phyloP scores from a whole-genome alignment of 2,888 invertebrate species.

The Chaetogeoica ovagalla region DNA sequence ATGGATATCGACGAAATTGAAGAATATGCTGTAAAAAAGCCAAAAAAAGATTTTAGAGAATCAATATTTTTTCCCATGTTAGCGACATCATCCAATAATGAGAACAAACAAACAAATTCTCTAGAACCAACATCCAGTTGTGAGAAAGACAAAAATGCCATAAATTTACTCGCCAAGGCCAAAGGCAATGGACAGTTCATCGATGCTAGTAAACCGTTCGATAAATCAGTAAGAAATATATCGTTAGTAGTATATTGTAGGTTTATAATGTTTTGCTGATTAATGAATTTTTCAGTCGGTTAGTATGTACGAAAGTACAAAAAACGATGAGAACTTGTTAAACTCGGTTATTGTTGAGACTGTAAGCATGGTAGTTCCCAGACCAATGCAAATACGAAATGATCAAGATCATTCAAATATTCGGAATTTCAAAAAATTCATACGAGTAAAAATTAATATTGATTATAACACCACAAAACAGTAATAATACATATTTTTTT shows the following conservation, averaged over 20 bases:
- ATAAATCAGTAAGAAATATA: slow-evolving; percentile 27
- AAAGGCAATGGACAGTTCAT: slow-evolving; percentile 36
- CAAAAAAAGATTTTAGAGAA: background rate
- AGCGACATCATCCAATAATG: background rate
- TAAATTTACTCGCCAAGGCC: slow-evolving; percentile 27
- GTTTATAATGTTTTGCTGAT: background rate
- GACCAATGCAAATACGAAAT: background rate
- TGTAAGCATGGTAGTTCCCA: slow-evolving; percentile 14
- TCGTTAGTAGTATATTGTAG: background rate
- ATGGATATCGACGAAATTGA: slow-evolving; percentile 39
- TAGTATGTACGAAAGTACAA: background rate
- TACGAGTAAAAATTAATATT: slow-evolving; percentile 8
- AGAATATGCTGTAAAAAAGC: slow-evolving; percentile 7
- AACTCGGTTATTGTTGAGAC: slow-evolving; percentile 33
- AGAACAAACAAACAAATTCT: background rate
- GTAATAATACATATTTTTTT: background rate
- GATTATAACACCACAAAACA: background rate
- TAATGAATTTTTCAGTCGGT: slow-evolving; percentile 2
- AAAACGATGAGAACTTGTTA: background rate
- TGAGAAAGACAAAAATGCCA: background rate
- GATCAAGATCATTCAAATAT: slow-evolving; percentile 7
- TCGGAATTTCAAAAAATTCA: slow-evolving; percentile 44
- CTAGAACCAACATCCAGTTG: background rate
- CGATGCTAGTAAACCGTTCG: slow-evolving; percentile 6
- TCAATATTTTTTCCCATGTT: background rate